phyloP scores from a whole-genome alignment of 2,797 vertebrate genomes.

The Stomatorhinus walkeri region DNA sequence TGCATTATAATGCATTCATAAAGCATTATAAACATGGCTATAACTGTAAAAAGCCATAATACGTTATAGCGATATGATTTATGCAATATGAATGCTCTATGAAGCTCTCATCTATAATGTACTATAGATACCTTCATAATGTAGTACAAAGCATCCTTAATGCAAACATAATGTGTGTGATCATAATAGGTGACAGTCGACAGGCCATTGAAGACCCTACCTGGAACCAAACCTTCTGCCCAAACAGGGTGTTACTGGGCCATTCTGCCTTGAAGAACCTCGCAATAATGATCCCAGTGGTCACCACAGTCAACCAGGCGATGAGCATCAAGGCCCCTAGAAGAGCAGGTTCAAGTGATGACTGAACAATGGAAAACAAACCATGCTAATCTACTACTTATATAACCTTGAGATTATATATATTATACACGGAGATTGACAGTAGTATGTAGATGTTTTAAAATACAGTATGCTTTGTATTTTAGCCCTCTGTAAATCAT shows the following conservation, averaged over 20 bases:
- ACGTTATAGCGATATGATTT: not conserved
- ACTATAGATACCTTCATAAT: not conserved
- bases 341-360: not conserved
- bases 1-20: not conserved
- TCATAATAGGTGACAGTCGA: not conserved
- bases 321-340: constrained; percentile 72
- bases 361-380: not conserved
- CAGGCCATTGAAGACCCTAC: constrained; percentile 42
- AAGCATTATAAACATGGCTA: not conserved
- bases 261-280: constrained; percentile 79
- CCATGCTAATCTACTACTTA: not conserved
- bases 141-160: not conserved
- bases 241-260: constrained; percentile 59
- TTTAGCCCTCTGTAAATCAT: not conserved
- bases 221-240: constrained; percentile 79
- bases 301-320: constrained; percentile 72
- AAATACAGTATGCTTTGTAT: not conserved
- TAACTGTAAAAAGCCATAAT: not conserved
- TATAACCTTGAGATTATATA: not conserved
- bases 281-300: constrained; percentile 67
- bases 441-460: not conserved
- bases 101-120: not conserved
- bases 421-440: not conserved
- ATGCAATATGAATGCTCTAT: not conserved
- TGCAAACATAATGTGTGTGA: not conserved